Conservation (phyloP, 1,140 invertebrate genomes). For the Achroia grisella region DNA sequence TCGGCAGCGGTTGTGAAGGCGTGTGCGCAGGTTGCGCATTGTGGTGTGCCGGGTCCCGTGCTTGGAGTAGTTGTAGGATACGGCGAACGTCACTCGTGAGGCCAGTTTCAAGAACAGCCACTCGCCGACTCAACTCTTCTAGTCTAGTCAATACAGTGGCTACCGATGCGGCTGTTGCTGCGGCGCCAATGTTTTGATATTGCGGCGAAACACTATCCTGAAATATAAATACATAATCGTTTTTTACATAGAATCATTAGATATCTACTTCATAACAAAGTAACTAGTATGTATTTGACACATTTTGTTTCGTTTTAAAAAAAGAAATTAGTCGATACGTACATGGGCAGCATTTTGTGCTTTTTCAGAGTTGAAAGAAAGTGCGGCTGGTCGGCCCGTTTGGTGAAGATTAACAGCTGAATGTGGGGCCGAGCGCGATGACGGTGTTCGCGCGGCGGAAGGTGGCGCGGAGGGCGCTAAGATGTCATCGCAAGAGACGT, state of each 20-base stretch:
- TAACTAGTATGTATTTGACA: no score
- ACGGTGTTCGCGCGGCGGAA: constrained; percentile 39
- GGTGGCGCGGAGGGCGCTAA: constrained; percentile 40
- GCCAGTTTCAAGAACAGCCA: constrained; percentile 77
- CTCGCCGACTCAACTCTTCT: constrained; percentile 78
- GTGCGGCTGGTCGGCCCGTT: constrained; percentile 44
- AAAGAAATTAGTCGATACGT: constrained; percentile 1
- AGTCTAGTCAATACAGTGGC: constrained; percentile 71
- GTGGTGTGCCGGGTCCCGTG: constrained; percentile 68
- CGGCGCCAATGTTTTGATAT: constrained; percentile 60
- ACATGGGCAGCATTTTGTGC: constrained; percentile 30
- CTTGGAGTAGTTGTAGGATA: constrained; percentile 79
- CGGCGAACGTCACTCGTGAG: constrained; percentile 79
- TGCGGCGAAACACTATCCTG: constrained; percentile 60
- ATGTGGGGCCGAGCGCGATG: constrained; percentile 63
- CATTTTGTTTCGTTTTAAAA: no score
- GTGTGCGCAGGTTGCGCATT: constrained; percentile 49
- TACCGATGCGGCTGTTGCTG: constrained; percentile 39
- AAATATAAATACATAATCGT: constrained; percentile 4
- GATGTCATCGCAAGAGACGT: constrained; percentile 64
- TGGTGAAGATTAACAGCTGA: constrained; percentile 66
- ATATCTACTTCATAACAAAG: no score
- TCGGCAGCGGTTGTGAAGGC: constrained; percentile 48
- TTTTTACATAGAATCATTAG: no score
- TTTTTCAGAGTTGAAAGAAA: constrained; percentile 41